A percentile compares a stretch with the other conserved stretches of the same genome.
Conservation (phyloP, 2,888 invertebrate species). For the Macrosoma leucophasiata region DNA sequence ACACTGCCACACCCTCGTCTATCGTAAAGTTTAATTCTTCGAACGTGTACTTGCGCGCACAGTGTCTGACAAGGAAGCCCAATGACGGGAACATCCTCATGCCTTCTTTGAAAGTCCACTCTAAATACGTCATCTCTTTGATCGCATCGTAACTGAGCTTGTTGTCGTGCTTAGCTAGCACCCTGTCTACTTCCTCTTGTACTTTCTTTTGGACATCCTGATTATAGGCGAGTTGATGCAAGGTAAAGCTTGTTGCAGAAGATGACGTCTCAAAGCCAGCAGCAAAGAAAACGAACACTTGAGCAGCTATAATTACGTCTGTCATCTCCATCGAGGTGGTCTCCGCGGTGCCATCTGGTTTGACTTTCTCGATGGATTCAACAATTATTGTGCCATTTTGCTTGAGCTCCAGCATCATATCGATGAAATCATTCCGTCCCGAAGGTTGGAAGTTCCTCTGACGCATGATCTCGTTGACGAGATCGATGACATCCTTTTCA, state of each 20-base stretch:
- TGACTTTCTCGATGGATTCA: constrained; percentile 40
- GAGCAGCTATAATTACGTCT: constrained; percentile 41
- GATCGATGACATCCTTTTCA: constrained; percentile 32
- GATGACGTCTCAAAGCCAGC: constrained; percentile 54
- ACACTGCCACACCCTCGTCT: constrained; percentile 36
- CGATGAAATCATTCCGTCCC: constrained; percentile 45
- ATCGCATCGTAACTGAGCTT: constrained; percentile 45
- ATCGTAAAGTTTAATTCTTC: constrained; percentile 37
- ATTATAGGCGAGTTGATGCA: constrained; percentile 46
- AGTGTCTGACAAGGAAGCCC: constrained; percentile 38
- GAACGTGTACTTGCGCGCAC: constrained; percentile 37
- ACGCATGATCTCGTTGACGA: constrained; percentile 38
- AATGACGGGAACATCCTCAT: constrained; percentile 48
- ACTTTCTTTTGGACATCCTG: constrained; percentile 39
- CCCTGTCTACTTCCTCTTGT: constrained; percentile 41
- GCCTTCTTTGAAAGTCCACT: constrained; percentile 43
- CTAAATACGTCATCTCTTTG: constrained; percentile 44
- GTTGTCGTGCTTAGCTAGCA: constrained; percentile 34
- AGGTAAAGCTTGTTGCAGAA: constrained; percentile 45
- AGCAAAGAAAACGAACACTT: constrained; percentile 49
- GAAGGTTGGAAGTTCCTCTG: constrained; percentile 41
- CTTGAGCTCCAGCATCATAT: constrained; percentile 41
- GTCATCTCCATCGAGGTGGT: constrained; percentile 33
- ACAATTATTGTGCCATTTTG: constrained; percentile 38
- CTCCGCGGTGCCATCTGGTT: constrained; percentile 38